phyloP scores from a whole-genome alignment of 2,888 invertebrate species.

The Drosophila dives region DNA sequence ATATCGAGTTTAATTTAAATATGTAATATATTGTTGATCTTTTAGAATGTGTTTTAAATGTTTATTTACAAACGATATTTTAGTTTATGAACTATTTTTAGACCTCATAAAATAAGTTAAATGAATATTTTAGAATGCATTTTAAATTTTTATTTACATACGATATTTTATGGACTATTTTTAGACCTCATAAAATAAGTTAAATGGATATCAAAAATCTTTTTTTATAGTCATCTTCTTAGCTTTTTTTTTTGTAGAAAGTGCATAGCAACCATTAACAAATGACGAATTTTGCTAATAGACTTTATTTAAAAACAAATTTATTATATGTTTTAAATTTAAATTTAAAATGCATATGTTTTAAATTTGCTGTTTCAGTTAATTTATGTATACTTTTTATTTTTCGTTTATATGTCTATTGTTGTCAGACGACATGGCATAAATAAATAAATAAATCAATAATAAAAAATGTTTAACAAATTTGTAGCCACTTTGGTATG shows the following conservation, averaged over 20 bases:
- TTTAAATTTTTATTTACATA: too few species aligned
- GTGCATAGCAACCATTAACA: not conserved
- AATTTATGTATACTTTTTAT: not conserved
- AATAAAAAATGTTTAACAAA: not conserved
- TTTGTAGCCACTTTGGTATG: not conserved
- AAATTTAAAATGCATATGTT: too few species aligned
- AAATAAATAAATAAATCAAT: constrained; percentile 4
- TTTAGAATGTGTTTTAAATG: too few species aligned
- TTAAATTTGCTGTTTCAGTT: not conserved
- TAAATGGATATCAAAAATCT: rapidly evolving
- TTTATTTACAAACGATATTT: too few species aligned
- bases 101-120: too few species aligned
- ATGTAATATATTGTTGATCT: too few species aligned
- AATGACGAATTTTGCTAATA: not conserved
- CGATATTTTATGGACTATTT: not conserved
- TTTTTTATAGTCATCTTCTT: not conserved
- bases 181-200: not conserved
- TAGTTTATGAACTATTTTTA: too few species aligned
- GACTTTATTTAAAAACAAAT: not conserved
- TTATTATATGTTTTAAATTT: not conserved
- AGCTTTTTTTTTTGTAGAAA: not conserved
- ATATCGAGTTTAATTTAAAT: too few species aligned
- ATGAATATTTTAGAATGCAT: rapidly evolving
- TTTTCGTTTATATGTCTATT: not conserved
- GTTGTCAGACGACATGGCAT: not conserved